Conservation (phyloP, 2,888 invertebrate genomes). For the Chrysotoxum bicinctum region DNA sequence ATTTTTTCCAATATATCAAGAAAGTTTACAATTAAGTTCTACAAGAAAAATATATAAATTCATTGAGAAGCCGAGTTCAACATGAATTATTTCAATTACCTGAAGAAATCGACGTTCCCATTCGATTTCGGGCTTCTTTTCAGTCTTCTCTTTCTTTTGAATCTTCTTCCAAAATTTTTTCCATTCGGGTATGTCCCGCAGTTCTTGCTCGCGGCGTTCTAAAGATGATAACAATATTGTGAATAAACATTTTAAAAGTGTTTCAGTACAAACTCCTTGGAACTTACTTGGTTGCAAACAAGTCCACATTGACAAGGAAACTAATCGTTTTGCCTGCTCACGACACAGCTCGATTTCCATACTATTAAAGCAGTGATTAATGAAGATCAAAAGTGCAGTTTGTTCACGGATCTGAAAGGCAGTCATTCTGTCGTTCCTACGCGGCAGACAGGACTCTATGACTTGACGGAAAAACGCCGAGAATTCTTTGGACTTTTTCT, state of each 20-base stretch:
- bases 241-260: background rate
- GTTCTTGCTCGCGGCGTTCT: slow-evolving; percentile 92
- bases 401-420: slow-evolving; percentile 86
- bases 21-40: slow-evolving; percentile 91
- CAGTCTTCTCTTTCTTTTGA: slow-evolving; percentile 89
- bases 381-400: slow-evolving; percentile 93
- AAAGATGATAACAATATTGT: slow-evolving; percentile 48
- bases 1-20: slow-evolving; percentile 90
- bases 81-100: slow-evolving; percentile 31
- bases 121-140: slow-evolving; percentile 86
- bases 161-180: slow-evolving; percentile 95
- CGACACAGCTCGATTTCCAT: slow-evolving; percentile 97
- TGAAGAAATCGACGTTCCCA: slow-evolving; percentile 95
- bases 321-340: slow-evolving; percentile 94
- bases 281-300: slow-evolving; percentile 90
- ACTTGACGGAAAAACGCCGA: slow-evolving; percentile 92
- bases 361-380: slow-evolving; percentile 98
- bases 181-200: slow-evolving; percentile 93
- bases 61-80: background rate
- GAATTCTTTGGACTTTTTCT: slow-evolving; percentile 89
- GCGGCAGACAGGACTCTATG: slow-evolving; percentile 86
- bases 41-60: slow-evolving; percentile 1
- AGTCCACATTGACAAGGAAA: slow-evolving; percentile 96
- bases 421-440: slow-evolving; percentile 77
- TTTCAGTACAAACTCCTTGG: background rate